These are phyloP conservation scores for Caerostris extrusa DNA, from an alignment of 1,140 invertebrate genomes.

Conservation along the genomic window DNA sequence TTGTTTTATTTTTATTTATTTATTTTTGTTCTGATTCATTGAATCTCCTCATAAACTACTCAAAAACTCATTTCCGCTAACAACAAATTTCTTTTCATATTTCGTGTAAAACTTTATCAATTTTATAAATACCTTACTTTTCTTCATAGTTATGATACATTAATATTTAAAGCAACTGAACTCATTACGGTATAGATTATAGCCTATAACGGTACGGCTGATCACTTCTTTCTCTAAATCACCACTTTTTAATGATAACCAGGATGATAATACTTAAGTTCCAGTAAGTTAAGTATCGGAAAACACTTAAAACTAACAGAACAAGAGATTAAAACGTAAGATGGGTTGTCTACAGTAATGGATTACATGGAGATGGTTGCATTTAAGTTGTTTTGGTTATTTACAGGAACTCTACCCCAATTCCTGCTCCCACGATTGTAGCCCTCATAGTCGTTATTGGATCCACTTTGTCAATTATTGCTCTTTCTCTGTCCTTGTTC, in stretches of 20 bases:
- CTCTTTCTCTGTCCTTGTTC: constrained; percentile 81
- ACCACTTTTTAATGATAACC: background rate
- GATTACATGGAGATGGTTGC: background rate
- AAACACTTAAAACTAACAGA: background rate
- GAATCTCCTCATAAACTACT: too few species aligned
- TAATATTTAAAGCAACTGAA: too few species aligned
- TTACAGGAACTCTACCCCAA: constrained; percentile 58
- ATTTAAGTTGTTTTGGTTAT: background rate
- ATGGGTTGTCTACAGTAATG: background rate
- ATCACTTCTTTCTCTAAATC: too few species aligned
- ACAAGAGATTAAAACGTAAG: background rate
- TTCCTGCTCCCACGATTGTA: constrained; percentile 75
- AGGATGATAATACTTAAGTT: background rate
- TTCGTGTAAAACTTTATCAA: too few species aligned
- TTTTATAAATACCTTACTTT: too few species aligned
- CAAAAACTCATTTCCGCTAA: too few species aligned
- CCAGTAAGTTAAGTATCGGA: background rate
- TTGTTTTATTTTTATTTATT: too few species aligned
- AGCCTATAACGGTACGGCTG: too few species aligned
- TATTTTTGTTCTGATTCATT: too few species aligned
- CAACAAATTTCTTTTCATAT: too few species aligned
- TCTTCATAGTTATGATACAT: too few species aligned
- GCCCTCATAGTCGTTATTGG: constrained; percentile 82
- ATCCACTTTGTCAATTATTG: constrained; percentile 81
- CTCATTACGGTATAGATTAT: too few species aligned